phyloP scores from a whole-genome alignment of 2,113 vertebrate species.

The Prietella phreatophila region DNA sequence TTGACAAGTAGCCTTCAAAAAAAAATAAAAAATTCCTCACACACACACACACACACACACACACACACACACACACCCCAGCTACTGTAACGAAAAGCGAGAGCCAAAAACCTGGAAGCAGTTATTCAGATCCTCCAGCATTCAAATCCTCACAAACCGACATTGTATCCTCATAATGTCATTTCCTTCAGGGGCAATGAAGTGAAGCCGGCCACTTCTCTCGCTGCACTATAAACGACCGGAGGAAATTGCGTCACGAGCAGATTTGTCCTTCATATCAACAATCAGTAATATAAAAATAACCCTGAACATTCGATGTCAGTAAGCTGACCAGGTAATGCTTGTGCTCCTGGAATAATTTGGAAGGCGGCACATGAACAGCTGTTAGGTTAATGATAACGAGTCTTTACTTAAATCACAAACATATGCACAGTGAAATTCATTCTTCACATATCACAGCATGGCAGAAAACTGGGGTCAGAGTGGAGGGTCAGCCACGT shows the following conservation, averaged over 20 bases:
- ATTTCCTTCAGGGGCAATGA: conserved; percentile 36
- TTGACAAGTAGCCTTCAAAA: too few relatives aligned
- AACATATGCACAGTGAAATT: too few relatives aligned
- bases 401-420: too few relatives aligned
- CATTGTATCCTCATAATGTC: conserved; percentile 37
- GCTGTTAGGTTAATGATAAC: not conserved
- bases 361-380: not conserved
- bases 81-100: conserved; percentile 39
- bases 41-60: not conserved
- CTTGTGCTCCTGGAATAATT: not conserved
- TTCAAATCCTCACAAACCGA: conserved; percentile 46
- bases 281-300: not conserved
- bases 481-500: too few relatives aligned
- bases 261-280: not conserved
- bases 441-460: too few relatives aligned
- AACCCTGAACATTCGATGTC: not conserved
- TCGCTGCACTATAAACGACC: conserved; percentile 10
- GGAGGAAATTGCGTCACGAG: conserved; percentile 2
- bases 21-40: not conserved
- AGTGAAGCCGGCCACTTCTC: conserved; percentile 32
- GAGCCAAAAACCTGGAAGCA: conserved; percentile 51
- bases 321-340: not conserved
- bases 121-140: conserved; percentile 41
- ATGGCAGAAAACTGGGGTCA: too few relatives aligned
- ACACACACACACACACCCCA: conserved; percentile 5